Conservation (phyloP, 1,140 invertebrate genomes). For the Zaprionus ornatus region DNA sequence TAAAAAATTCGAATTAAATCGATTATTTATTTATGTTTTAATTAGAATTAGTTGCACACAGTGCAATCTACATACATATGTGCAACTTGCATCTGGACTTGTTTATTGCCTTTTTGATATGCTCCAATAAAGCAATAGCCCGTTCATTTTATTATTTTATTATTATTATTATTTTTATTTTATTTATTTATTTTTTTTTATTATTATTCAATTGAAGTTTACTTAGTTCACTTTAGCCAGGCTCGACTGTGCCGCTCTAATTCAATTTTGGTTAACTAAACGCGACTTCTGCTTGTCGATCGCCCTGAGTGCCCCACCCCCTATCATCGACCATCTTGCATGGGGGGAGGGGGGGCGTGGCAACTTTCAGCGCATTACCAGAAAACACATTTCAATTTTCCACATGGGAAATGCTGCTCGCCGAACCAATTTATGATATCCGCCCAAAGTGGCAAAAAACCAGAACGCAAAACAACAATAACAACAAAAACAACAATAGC, state of each 20-base stretch:
- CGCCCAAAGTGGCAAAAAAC: conserved; percentile 68
- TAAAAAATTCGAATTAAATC: neutral
- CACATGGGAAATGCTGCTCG: conserved; percentile 76
- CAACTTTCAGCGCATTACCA: conserved; percentile 41
- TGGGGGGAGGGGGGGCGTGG: conserved; percentile 4
- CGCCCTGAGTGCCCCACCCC: too few relatives aligned
- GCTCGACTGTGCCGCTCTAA: neutral
- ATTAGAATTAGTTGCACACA: neutral
- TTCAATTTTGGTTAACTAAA: neutral
- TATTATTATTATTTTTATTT: too few relatives aligned
- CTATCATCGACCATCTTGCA: neutral
- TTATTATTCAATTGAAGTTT: too few relatives aligned
- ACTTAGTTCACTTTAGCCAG: too few relatives aligned
- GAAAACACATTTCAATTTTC: conserved; percentile 74
- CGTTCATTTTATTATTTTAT: too few relatives aligned
- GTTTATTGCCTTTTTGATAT: too few relatives aligned
- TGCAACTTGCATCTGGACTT: too few relatives aligned
- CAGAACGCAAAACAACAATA: conserved; percentile 30
- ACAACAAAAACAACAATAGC: conserved; percentile 30
- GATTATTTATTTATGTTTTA: neutral
- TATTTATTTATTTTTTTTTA: too few relatives aligned
- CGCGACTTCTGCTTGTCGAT: neutral
- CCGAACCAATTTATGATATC: conserved; percentile 80
- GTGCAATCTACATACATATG: neutral
- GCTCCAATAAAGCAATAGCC: too few relatives aligned